These are phyloP conservation scores for Microcebus lehilahytsara DNA, from an alignment of 2,113 vertebrate species.

Conservation along the genomic window DNA sequence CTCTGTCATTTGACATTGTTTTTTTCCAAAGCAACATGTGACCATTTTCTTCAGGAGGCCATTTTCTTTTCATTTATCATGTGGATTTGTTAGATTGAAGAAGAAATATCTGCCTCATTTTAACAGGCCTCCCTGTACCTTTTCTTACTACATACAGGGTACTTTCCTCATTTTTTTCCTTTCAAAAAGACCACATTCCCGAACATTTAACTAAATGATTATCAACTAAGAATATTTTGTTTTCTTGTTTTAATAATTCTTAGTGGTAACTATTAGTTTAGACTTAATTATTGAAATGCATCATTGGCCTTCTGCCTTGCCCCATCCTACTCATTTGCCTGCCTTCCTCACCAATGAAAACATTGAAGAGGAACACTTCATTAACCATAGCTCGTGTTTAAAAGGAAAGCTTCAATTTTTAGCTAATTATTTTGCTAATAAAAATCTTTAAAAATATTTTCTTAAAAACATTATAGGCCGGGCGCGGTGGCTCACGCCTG, in stretches of 20 bases:
- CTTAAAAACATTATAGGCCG: not conserved
- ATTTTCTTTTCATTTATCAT: not conserved
- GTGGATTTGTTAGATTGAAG: not conserved
- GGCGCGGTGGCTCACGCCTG: too few species aligned
- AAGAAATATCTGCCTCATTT: not conserved
- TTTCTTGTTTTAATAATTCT: slow-evolving; percentile 26
- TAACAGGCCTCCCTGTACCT: not conserved
- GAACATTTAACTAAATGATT: not conserved
- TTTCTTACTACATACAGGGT: not conserved
- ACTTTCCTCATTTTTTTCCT: not conserved
- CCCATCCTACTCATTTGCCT: not conserved
- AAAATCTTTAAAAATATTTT: not conserved
- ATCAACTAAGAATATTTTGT: not conserved
- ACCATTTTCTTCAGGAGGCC: not conserved
- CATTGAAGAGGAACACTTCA: not conserved
- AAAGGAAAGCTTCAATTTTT: slow-evolving; percentile 35
- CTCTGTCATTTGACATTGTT: slow-evolving; percentile 2
- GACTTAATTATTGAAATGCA: not conserved
- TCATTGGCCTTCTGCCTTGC: not conserved
- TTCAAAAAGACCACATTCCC: not conserved
- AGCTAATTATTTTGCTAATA: slow-evolving; percentile 13
- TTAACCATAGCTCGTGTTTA: not conserved
- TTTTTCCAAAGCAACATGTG: not conserved
- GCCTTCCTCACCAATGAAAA: not conserved
- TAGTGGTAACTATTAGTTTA: not conserved